Conservation (phyloP, 2,888 invertebrate genomes). For the Drosophila imparisetae region DNA sequence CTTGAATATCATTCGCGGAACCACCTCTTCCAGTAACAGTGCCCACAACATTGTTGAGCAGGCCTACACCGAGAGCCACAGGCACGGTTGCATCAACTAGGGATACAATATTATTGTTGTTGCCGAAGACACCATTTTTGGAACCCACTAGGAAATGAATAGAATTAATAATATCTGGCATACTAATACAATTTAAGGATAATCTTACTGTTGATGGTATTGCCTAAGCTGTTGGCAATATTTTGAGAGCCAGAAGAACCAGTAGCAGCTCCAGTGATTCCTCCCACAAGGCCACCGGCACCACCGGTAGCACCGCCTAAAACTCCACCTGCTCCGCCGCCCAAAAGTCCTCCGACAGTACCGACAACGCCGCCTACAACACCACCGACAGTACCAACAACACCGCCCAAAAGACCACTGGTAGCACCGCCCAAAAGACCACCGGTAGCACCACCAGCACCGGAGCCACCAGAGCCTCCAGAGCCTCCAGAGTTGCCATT, state of each 20-base stretch:
- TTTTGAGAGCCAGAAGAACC: neutral
- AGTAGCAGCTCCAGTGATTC: neutral
- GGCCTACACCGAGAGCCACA: neutral
- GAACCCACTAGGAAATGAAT: neutral
- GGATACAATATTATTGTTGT: neutral
- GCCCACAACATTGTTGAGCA: slow-evolving; percentile 19
- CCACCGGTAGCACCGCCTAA: neutral
- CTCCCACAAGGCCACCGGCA: neutral
- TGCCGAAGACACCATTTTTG: slow-evolving; percentile 3
- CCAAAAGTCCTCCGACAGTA: neutral
- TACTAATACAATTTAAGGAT: neutral
- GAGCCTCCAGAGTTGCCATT: slow-evolving; percentile 4
- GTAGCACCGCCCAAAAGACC: neutral
- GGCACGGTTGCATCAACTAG: neutral
- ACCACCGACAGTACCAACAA: neutral
- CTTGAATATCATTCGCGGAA: slow-evolving; percentile 25
- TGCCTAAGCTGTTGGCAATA: slow-evolving; percentile 12
- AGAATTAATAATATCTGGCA: neutral
- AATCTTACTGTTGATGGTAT: slow-evolving; percentile 16
- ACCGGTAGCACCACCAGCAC: neutral
- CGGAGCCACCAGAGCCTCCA: neutral
- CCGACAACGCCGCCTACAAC: neutral
- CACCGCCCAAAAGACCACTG: neutral
- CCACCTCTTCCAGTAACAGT: slow-evolving; percentile 5
- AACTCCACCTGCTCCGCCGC: neutral